Evolutionary conservation across 2,797 vertebrate species (phyloP), one percentile per base, ranked within the genome.

Genomic region (Oreonectes daqikongensis): DNA sequence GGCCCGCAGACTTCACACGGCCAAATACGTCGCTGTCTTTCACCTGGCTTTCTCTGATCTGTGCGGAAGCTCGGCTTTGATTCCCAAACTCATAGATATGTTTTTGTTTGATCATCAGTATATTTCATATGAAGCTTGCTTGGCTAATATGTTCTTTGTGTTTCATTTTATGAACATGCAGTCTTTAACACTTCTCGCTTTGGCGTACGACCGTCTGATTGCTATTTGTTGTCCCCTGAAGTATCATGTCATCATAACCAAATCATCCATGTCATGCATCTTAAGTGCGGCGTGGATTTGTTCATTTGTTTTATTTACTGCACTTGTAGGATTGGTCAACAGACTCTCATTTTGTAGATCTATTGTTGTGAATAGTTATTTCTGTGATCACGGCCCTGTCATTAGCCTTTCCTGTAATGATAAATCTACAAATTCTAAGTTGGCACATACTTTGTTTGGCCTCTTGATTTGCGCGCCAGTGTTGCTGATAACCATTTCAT

Each of bases 281-380:
- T 15, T 79, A 50, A 17, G 40, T 11, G 18, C 2, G 14, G 48
- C 35, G 28, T 79, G 77, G 77, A 10, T 79, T 35, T 60, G 38
- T 28, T 79, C 77, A 8, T 15, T 67, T 6, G 0, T 8, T 60
- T 20, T 42, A 26, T 66, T 79, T 26, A 20, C 63, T 60, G 46
- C 59, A 2, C n/a, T 61, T 1, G 64, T 79, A 15, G 40, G 46
- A 1, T 26, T 88, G 6, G n/a, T 91, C 60, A 63, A 83, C 55
- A 79, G 84, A 15, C 84, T 92, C 2, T 88, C 86, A 22, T 90
- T 89, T 63, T 92, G 89, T 73, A 75, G 81, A 6, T 89, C 90
- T 26, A 15, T 85, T 44, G 77, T 78, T 14, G 52, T 91, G 2
- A 44, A 82, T 2, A 88, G 82, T 64, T 88, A 86, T 81, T 91